A percentile compares a stretch with the other conserved stretches of the same genome.
Evolutionary conservation across 2,797 vertebrate genomes (phyloP).

Genomic region (Ceryle rudis): DNA sequence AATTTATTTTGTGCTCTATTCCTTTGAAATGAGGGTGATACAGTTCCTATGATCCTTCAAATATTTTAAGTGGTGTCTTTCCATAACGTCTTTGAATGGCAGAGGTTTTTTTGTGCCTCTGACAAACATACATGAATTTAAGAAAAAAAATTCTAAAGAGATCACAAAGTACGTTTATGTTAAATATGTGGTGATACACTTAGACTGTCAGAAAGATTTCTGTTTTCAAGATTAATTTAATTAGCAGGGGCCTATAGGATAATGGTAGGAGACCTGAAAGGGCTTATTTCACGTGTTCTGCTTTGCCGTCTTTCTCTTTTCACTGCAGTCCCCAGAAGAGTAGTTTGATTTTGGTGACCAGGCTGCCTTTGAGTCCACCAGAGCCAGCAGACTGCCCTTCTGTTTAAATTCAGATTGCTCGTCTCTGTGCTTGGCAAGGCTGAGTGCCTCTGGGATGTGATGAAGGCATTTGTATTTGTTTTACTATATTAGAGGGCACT

Average conservation of each 20-base stretch:
- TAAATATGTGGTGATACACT: not conserved
- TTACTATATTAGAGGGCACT: not conserved
- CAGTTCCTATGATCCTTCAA: not conserved
- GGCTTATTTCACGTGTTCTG: not conserved
- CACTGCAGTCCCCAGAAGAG: not conserved
- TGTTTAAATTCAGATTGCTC: not conserved
- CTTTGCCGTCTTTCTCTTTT: not conserved
- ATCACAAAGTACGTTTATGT: not conserved
- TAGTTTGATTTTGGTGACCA: not conserved
- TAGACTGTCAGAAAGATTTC: not conserved
- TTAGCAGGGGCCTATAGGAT: not conserved
- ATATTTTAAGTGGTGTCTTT: not conserved
- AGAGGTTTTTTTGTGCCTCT: not conserved
- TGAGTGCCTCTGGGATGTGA: not conserved
- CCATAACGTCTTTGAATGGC: not conserved
- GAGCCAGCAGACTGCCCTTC: not conserved
- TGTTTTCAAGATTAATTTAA: not conserved
- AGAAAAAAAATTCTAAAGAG: not conserved
- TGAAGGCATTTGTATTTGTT: not conserved
- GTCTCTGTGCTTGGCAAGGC: fast-evolving
- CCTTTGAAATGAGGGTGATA: constrained; percentile 36
- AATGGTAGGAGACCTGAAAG: not conserved
- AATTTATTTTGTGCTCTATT: constrained; percentile 18
- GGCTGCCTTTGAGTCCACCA: not conserved
- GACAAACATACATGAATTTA: constrained; percentile 8